A percentile compares a stretch with the other conserved stretches of the same genome.
phyloP scores from a whole-genome alignment of 2,113 vertebrate species.

The Speoplatyrhinus poulsoni region DNA sequence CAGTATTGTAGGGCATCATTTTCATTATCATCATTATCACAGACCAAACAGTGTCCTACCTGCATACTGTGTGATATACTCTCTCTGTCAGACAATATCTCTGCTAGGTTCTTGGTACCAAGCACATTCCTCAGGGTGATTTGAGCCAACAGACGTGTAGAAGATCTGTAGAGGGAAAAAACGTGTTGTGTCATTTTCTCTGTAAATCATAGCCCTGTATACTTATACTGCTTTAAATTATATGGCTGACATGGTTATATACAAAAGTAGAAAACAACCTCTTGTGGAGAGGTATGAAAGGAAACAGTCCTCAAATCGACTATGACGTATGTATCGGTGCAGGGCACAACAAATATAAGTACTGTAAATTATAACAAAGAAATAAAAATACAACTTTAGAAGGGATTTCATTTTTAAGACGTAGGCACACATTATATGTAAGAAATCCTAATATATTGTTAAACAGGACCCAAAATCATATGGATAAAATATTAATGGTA shows the following conservation, averaged over 20 bases:
- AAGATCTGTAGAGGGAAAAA: slow-evolving; percentile 71
- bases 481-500: no score
- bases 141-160: slow-evolving; percentile 83
- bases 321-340: slow-evolving; percentile 89
- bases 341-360: slow-evolving; percentile 90
- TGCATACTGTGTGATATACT: slow-evolving; percentile 83
- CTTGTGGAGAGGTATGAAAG: slow-evolving; percentile 93
- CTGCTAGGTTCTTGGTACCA: slow-evolving; percentile 83
- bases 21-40: background rate
- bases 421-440: no score
- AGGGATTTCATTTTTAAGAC: no score
- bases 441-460: no score
- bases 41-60: slow-evolving; percentile 50
- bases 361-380: slow-evolving; percentile 68
- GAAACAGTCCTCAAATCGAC: slow-evolving; percentile 94
- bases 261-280: slow-evolving; percentile 69
- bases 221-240: no score
- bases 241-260: background rate
- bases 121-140: slow-evolving; percentile 85
- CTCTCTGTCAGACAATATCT: slow-evolving; percentile 83
- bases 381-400: no score
- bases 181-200: background rate
- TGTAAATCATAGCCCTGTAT: background rate
- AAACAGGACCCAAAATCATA: no score
- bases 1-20: no score